phyloP scores from a whole-genome alignment of 2,113 vertebrate genomes.

The Zosterops pallidus region DNA sequence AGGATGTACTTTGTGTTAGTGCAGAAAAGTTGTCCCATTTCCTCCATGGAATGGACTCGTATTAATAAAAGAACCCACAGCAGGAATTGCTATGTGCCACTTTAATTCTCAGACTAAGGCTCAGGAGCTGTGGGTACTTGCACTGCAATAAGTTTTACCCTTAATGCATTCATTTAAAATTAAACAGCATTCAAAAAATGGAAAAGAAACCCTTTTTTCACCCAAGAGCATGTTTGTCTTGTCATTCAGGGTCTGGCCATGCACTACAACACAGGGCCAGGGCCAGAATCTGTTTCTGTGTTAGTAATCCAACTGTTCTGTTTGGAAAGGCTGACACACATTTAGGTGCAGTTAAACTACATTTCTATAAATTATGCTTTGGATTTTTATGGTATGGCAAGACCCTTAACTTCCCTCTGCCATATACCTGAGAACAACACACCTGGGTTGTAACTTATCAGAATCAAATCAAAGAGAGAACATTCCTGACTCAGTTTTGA shows the following conservation, averaged over 20 bases:
- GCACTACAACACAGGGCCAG: background rate
- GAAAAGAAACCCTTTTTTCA: background rate
- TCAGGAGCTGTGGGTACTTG: background rate
- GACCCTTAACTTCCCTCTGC: constrained; percentile 13
- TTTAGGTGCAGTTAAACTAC: background rate
- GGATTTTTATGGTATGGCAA: background rate
- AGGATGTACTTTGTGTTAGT: background rate
- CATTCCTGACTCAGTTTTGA: background rate
- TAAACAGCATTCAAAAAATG: background rate
- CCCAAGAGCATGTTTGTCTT: background rate
- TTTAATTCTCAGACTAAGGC: background rate
- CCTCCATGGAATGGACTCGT: background rate
- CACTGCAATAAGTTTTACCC: background rate
- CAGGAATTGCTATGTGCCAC: background rate
- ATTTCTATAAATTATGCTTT: background rate
- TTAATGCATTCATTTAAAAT: background rate
- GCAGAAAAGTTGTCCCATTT: background rate
- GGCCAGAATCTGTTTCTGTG: background rate
- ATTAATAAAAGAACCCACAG: background rate
- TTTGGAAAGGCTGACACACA: background rate
- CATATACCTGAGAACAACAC: constrained; percentile 28
- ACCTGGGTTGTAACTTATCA: background rate
- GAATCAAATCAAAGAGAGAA: background rate
- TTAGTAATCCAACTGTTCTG: background rate
- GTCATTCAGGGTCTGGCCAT: background rate